Percentiles rank a stretch among this genome's conserved stretches.
Evolutionary conservation across 2,113 vertebrate genomes (phyloP).

Genomic region (Mus spicilegus): DNA sequence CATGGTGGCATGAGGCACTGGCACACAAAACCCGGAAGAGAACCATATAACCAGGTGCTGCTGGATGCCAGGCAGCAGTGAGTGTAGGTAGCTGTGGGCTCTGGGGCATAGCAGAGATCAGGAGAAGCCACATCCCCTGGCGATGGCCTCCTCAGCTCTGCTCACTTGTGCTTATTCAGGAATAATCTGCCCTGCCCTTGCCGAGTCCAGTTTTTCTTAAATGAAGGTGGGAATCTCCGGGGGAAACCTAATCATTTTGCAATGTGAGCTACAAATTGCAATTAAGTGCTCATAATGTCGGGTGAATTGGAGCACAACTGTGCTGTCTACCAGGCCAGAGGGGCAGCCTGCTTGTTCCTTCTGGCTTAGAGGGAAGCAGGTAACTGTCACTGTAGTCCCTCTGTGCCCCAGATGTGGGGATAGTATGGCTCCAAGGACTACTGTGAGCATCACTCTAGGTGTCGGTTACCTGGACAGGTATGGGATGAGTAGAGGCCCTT

Average conservation of each 20-base stretch:
- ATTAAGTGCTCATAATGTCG: neutral
- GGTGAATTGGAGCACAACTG: neutral
- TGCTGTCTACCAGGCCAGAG: neutral
- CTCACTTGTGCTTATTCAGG: neutral
- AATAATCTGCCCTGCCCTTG: neutral
- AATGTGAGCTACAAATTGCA: slow-evolving; percentile 36
- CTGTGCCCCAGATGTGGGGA: neutral
- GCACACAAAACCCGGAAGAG: accelerated
- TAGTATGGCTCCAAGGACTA: neutral
- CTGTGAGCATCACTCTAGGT: neutral
- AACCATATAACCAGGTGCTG: neutral
- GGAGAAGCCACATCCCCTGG: neutral
- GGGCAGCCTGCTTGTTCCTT: neutral
- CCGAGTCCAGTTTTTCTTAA: neutral
- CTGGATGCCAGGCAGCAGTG: neutral
- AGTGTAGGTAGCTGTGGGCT: accelerated
- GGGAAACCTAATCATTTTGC: slow-evolving; percentile 52
- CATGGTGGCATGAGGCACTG: too few species aligned
- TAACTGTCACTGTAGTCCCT: neutral
- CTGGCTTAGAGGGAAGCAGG: neutral
- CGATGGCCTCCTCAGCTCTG: neutral
- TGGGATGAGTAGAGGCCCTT: accelerated
- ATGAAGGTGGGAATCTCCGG: neutral
- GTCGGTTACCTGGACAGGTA: neutral
- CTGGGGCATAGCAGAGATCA: neutral